phyloP scores from a whole-genome alignment of 2,888 invertebrate genomes.

The Rambutsinella grinnellia region DNA sequence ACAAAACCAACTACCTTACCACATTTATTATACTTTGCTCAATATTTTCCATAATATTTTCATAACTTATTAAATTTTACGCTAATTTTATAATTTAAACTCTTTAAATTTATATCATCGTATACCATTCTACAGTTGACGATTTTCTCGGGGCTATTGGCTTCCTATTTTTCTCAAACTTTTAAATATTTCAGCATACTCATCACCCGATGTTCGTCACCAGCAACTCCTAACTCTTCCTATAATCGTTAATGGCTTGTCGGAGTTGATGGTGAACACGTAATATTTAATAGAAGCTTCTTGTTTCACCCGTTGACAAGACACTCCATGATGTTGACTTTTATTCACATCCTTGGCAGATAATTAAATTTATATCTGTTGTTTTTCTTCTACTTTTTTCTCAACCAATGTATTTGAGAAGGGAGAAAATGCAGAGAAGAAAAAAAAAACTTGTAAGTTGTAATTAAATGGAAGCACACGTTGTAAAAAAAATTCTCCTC shows the following conservation, averaged over 20 bases:
- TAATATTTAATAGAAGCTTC: conserved; percentile 50
- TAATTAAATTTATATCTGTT: conserved; percentile 58
- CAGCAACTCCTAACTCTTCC: conserved; percentile 13
- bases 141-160: no score
- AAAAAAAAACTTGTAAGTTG: conserved; percentile 55
- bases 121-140: no score
- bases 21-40: no score
- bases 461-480: conserved; percentile 56
- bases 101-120: no score
- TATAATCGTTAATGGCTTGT: conserved; percentile 43
- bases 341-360: conserved; percentile 59
- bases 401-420: no score
- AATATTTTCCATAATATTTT: no score
- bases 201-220: neutral
- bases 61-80: no score
- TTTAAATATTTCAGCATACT: conserved; percentile 50
- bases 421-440: no score
- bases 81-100: no score
- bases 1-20: no score
- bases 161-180: no score
- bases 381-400: conserved; percentile 37
- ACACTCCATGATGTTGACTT: conserved; percentile 59
- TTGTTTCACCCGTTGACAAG: conserved; percentile 58
- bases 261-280: conserved; percentile 26
- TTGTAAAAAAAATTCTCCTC: no score